These are phyloP conservation scores for Loripinus fragilis DNA, from an alignment of 2,888 invertebrate species.

Conservation along the genomic window DNA sequence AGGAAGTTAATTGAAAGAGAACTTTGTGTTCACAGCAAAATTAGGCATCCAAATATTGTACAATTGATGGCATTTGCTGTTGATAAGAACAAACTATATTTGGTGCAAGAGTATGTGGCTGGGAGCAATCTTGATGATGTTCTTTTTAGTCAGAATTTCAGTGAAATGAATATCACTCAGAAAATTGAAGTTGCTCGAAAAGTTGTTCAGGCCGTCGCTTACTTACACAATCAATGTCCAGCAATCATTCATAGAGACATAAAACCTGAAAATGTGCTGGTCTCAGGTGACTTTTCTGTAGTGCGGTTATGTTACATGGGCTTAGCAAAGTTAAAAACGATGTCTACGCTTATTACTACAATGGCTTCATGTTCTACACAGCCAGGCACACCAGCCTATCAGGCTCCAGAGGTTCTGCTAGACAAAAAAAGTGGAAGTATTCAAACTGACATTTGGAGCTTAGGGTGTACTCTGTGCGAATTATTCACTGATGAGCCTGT, in stretches of 20 bases:
- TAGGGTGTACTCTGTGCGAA: constrained; percentile 32
- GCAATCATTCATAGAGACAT: constrained; percentile 39
- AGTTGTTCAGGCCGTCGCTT: constrained; percentile 21
- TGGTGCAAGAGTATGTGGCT: constrained; percentile 25
- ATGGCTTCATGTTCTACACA: constrained; percentile 24
- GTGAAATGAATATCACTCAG: neutral
- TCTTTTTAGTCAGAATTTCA: constrained; percentile 6
- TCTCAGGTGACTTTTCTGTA: constrained; percentile 16
- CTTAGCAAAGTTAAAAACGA: constrained; percentile 26
- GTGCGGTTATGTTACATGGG: constrained; percentile 38
- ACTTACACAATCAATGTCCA: constrained; percentile 32
- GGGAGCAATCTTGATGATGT: constrained; percentile 30
- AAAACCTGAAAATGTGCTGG: constrained; percentile 45
- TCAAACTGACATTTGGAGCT: constrained; percentile 39
- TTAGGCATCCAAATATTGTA: constrained; percentile 43
- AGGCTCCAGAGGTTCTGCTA: constrained; percentile 41
- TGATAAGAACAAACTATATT: constrained; percentile 1
- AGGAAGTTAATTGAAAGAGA: constrained; percentile 33
- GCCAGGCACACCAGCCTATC: constrained; percentile 47
- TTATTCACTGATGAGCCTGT: constrained; percentile 22
- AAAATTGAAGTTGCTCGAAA: neutral
- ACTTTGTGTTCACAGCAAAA: constrained; percentile 29
- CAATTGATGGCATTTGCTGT: constrained; percentile 35
- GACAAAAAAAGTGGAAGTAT: constrained; percentile 11
- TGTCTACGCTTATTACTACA: constrained; percentile 18